A percentile compares a stretch with the other conserved stretches of the same genome.
Evolutionary conservation across 2,888 invertebrate genomes (phyloP).

Genomic region (Xestia ashworthii): DNA sequence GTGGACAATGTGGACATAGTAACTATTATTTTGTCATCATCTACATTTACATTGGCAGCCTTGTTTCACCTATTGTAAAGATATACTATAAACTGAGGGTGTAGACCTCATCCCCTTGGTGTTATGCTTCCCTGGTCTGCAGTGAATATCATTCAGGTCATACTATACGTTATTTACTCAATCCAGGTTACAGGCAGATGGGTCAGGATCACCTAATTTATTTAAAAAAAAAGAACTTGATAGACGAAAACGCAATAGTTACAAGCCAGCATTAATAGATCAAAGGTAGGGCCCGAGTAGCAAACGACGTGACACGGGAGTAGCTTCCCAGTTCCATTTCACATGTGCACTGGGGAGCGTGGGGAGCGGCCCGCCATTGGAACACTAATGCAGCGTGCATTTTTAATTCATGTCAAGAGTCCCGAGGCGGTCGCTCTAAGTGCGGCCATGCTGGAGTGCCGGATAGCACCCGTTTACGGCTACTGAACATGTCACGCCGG

Average conservation of each 20-base stretch:
- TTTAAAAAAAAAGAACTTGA: background rate
- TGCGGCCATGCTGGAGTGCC: slow-evolving; percentile 71
- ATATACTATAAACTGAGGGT: no score
- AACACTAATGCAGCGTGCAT: slow-evolving; percentile 87
- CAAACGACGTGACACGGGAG: slow-evolving; percentile 40
- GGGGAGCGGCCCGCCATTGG: slow-evolving; percentile 73
- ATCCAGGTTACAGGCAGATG: background rate
- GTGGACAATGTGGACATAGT: no score
- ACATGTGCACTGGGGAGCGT: slow-evolving; percentile 58
- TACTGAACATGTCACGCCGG: slow-evolving; percentile 69
- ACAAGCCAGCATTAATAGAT: slow-evolving; percentile 53
- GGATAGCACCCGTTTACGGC: slow-evolving; percentile 70
- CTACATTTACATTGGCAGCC: background rate
- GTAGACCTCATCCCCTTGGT: background rate
- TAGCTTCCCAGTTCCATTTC: slow-evolving; percentile 63
- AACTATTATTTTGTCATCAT: background rate
- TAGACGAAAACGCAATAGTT: slow-evolving; percentile 34
- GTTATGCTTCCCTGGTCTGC: background rate
- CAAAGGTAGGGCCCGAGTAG: slow-evolving; percentile 49
- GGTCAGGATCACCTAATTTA: background rate
- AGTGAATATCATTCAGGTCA: background rate
- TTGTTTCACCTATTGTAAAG: background rate
- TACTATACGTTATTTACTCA: background rate
- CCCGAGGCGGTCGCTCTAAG: slow-evolving; percentile 78
- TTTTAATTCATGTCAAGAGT: slow-evolving; percentile 89